These are phyloP conservation scores for Sweltsa coloradensis DNA, from an alignment of 1,140 invertebrate genomes.

Conservation along the genomic window DNA sequence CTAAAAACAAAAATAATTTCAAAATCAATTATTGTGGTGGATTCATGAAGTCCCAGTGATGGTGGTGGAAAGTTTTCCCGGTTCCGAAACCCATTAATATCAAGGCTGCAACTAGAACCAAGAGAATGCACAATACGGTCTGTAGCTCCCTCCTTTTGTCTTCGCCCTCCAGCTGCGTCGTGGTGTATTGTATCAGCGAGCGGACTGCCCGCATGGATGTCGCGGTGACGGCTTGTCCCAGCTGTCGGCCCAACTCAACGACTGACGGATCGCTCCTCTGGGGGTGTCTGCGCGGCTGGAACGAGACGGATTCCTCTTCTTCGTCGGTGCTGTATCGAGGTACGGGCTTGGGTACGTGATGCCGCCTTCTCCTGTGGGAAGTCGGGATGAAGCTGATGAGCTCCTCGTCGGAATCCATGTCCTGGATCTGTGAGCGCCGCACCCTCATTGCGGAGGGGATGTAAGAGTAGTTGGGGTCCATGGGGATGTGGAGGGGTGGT, in stretches of 20 bases:
- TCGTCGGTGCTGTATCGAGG: constrained; percentile 12
- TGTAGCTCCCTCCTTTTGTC: constrained; percentile 54
- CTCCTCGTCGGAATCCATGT: constrained; percentile 13
- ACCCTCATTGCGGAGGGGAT: constrained; percentile 10
- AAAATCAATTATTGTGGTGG: too few species aligned
- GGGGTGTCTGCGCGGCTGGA: neutral
- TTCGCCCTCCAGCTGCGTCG: constrained; percentile 33
- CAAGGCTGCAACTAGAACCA: constrained; percentile 57
- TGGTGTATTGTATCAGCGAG: constrained; percentile 48
- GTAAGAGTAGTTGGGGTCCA: neutral
- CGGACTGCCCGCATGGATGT: constrained; percentile 47
- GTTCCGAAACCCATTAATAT: constrained; percentile 51
- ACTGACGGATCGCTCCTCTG: constrained; percentile 19
- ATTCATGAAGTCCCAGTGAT: constrained; percentile 75
- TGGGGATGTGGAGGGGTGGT: neutral
- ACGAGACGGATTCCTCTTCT: constrained; percentile 5
- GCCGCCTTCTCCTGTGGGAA: constrained; percentile 13
- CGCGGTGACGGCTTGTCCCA: constrained; percentile 47
- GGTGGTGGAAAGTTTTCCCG: constrained; percentile 57
- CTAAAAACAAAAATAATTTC: too few species aligned
- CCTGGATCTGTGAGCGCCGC: constrained; percentile 14
- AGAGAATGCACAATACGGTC: constrained; percentile 55
- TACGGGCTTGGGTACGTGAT: constrained; percentile 23
- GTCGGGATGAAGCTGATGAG: neutral
- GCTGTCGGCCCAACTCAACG: constrained; percentile 46